phyloP scores from a whole-genome alignment of 2,113 vertebrate species.

The Scortum barcoo region DNA sequence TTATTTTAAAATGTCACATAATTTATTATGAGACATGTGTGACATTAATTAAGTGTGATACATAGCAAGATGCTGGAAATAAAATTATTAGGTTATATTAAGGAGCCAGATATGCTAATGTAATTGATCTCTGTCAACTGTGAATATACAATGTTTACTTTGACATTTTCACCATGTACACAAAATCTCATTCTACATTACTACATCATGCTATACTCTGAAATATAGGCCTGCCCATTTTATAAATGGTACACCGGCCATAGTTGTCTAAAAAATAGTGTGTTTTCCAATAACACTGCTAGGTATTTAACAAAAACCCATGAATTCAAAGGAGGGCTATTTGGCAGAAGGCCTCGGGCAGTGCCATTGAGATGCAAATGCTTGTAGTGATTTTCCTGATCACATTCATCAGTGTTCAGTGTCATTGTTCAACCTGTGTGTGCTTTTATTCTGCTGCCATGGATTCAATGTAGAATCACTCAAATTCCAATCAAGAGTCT shows the following conservation, averaged over 20 bases:
- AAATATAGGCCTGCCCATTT: background rate
- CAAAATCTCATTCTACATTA: background rate
- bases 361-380: background rate
- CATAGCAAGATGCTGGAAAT: background rate
- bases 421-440: background rate
- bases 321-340: background rate
- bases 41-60: conserved; percentile 4
- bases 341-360: background rate
- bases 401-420: background rate
- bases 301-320: background rate
- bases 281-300: background rate
- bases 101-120: background rate
- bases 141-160: background rate
- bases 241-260: background rate
- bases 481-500: background rate
- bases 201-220: background rate
- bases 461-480: conserved; percentile 3
- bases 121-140: background rate
- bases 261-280: background rate
- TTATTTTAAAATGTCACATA: conserved; percentile 29
- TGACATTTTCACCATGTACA: background rate
- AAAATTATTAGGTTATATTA: background rate
- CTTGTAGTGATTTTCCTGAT: background rate
- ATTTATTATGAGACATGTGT: conserved; percentile 9
- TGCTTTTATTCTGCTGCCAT: background rate